These are phyloP conservation scores for Antheraea assamensis DNA, from an alignment of 2,888 invertebrate species.

Conservation along the genomic window DNA sequence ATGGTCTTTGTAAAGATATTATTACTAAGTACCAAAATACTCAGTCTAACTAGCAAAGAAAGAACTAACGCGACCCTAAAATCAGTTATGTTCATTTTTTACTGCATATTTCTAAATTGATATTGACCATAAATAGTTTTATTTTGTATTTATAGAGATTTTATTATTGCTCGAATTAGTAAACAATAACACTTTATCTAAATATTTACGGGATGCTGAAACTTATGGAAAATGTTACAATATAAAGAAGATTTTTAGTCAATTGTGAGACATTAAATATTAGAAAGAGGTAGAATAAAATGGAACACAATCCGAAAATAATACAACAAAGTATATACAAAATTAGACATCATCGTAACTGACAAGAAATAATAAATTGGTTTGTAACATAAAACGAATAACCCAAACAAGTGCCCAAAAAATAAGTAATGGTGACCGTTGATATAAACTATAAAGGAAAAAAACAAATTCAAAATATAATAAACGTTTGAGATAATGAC, in stretches of 20 bases:
- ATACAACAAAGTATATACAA: background rate
- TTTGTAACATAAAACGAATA: background rate
- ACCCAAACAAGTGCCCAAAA: background rate
- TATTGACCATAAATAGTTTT: background rate
- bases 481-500: constrained; percentile 49
- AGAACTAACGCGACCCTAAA: background rate
- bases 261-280: background rate
- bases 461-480: constrained; percentile 6
- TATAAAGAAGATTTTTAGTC: background rate
- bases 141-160: too few species aligned
- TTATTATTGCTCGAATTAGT: background rate
- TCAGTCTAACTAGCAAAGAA: constrained; percentile 22
- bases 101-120: background rate
- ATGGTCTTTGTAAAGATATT: constrained; percentile 32
- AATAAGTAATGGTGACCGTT: background rate
- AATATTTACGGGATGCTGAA: background rate
- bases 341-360: background rate
- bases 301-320: too few species aligned
- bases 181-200: background rate
- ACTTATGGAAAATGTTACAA: background rate
- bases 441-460: background rate
- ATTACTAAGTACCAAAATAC: constrained; percentile 22
- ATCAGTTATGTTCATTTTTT: background rate
- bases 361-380: background rate
- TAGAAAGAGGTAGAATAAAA: too few species aligned